Conservation (phyloP, 2,113 vertebrate genomes). For the Xiphophorus maculatus region DNA sequence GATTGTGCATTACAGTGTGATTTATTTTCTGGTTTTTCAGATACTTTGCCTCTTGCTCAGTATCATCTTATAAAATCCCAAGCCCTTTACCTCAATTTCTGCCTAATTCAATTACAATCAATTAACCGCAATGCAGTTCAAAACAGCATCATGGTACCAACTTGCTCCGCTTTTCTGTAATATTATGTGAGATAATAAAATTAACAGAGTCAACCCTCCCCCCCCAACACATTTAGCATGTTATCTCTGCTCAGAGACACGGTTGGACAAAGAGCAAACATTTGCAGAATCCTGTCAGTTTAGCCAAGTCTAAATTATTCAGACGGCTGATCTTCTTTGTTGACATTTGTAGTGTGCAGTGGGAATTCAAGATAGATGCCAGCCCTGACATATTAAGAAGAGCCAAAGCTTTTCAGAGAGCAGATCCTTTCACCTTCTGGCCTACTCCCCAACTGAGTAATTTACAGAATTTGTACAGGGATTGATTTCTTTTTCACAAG, state of each 20-base stretch:
- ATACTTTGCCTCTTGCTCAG: no score
- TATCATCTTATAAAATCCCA: neutral
- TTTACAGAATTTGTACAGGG: conserved; percentile 33
- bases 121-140: neutral
- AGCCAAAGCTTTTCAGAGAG: conserved; percentile 18
- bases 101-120: neutral
- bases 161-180: neutral
- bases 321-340: conserved; percentile 19
- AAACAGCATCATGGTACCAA: neutral
- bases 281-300: conserved; percentile 17
- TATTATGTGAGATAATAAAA: neutral
- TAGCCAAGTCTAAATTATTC: conserved; percentile 32
- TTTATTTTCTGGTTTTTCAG: no score
- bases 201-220: neutral
- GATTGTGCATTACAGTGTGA: no score
- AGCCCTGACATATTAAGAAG: neutral
- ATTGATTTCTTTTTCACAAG: conserved; percentile 19
- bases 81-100: neutral
- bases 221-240: neutral
- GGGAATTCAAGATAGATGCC: neutral
- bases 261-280: conserved; percentile 17
- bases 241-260: conserved; percentile 3
- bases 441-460: conserved; percentile 18
- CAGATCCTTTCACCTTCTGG: conserved; percentile 38
- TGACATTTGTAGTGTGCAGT: neutral